phyloP scores from a whole-genome alignment of 1,140 invertebrate species.

The Forficula auricularia region DNA sequence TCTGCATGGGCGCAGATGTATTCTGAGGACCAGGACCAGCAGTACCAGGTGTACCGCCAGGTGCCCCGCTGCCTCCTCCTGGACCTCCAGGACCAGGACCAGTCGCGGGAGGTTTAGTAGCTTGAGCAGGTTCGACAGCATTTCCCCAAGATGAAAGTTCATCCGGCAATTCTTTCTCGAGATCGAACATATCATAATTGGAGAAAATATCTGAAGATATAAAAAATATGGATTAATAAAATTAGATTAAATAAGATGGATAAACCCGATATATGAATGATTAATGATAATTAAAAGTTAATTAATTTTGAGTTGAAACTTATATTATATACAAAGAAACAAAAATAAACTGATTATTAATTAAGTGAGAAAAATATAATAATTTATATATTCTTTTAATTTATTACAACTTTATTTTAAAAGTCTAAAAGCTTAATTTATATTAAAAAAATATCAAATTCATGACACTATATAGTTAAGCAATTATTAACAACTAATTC shows the following conservation, averaged over 20 bases:
- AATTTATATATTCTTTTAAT: too few species aligned
- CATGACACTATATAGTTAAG: too few species aligned
- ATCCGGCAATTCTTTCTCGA: slow-evolving; percentile 84
- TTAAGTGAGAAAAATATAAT: too few species aligned
- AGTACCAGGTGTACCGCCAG: background rate
- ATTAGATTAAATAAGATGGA: slow-evolving; percentile 6
- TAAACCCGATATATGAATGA: too few species aligned
- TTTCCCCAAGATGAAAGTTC: slow-evolving; percentile 62
- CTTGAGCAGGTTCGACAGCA: slow-evolving; percentile 5
- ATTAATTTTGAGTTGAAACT: too few species aligned
- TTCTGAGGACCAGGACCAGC: background rate
- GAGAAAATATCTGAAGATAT: slow-evolving; percentile 43
- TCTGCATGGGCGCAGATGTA: background rate
- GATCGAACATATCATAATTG: slow-evolving; percentile 64
- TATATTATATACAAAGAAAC: too few species aligned
- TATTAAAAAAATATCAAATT: too few species aligned
- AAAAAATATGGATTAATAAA: slow-evolving; percentile 5
- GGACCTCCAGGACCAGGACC: slow-evolving; percentile 49
- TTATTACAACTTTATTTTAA: too few species aligned
- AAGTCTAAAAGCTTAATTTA: too few species aligned
- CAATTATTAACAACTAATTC: too few species aligned
- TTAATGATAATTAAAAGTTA: too few species aligned
- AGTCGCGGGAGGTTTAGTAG: slow-evolving; percentile 47
- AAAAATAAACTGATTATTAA: too few species aligned
- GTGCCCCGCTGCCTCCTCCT: background rate